Percentiles rank a stretch among this genome's conserved stretches.
Conservation (phyloP, 2,797 vertebrate genomes). For the Gymnocypris eckloni region DNA sequence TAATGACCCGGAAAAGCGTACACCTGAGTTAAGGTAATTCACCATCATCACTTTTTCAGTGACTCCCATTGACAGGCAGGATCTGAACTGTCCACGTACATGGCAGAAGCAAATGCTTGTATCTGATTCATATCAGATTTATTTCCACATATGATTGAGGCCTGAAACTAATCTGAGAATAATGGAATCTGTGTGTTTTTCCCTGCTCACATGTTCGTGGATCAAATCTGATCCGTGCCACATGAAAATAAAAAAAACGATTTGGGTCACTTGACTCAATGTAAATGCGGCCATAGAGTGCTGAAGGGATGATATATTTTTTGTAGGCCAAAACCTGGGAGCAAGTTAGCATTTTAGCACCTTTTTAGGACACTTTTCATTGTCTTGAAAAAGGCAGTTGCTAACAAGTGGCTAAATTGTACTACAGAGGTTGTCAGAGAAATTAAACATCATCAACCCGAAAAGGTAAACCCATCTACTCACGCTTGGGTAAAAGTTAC, state of each 20-base stretch:
- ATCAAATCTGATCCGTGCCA: background rate
- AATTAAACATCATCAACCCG: background rate
- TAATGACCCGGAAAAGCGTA: too few species aligned
- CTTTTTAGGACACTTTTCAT: background rate
- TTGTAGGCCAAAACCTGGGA: background rate
- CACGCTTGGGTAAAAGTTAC: too few species aligned
- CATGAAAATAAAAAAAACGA: background rate
- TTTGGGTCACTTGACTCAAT: background rate
- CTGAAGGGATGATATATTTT: background rate
- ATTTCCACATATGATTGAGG: too few species aligned
- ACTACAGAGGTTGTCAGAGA: background rate
- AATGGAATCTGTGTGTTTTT: too few species aligned
- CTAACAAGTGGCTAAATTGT: background rate
- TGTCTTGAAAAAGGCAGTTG: background rate
- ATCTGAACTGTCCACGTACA: too few species aligned
- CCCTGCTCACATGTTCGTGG: too few species aligned
- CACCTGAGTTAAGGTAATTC: too few species aligned
- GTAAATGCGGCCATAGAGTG: background rate
- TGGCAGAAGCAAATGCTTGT: too few species aligned
- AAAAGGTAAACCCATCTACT: background rate
- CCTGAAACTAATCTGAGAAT: too few species aligned
- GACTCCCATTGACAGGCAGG: too few species aligned
- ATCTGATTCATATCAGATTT: too few species aligned
- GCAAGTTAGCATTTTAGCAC: background rate
- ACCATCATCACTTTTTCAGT: too few species aligned